Percentiles rank a stretch among this genome's conserved stretches.
These are phyloP conservation scores for Catalaphyllia jardinei DNA, from an alignment of 64 coral and sea anemone species.

Conservation along the genomic window DNA sequence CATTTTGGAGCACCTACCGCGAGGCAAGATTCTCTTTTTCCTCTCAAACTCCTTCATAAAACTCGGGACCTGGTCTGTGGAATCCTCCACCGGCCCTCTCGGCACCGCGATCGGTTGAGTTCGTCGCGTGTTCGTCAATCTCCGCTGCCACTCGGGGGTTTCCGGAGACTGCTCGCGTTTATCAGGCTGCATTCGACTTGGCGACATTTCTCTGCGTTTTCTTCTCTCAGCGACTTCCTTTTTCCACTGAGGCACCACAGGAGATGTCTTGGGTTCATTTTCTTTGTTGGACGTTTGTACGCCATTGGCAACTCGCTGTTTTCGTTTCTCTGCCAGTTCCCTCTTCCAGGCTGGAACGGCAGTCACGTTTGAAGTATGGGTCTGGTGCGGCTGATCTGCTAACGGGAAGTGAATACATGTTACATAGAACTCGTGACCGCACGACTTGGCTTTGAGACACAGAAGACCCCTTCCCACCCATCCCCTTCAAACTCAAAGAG, in stretches of 20 bases:
- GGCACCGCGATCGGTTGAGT: background rate
- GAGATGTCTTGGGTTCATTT: constrained; percentile 17
- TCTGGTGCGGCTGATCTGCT: constrained; percentile 3
- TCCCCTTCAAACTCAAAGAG: too few species aligned
- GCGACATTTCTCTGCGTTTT: constrained; percentile 1
- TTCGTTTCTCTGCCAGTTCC: constrained; percentile 58
- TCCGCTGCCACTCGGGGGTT: constrained; percentile 21
- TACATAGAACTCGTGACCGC: background rate
- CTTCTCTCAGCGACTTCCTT: constrained; percentile 15
- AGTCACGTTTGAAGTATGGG: background rate
- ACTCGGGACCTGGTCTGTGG: constrained; percentile 25
- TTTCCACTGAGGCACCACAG: constrained; percentile 18
- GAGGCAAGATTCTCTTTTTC: constrained; percentile 34
- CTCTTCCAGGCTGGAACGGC: constrained; percentile 60
- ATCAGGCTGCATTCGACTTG: background rate
- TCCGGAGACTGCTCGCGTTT: background rate
- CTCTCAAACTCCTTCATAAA: constrained; percentile 75
- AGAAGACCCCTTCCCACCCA: too few species aligned
- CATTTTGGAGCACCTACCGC: constrained; percentile 8
- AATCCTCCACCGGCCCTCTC: constrained; percentile 4
- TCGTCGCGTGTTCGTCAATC: background rate
- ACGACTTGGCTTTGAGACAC: too few species aligned
- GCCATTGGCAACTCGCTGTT: background rate
- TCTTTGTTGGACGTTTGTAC: constrained; percentile 4
- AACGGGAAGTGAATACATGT: background rate